phyloP scores from a whole-genome alignment of 2,113 vertebrate species.

The Thunnus maccoyii region DNA sequence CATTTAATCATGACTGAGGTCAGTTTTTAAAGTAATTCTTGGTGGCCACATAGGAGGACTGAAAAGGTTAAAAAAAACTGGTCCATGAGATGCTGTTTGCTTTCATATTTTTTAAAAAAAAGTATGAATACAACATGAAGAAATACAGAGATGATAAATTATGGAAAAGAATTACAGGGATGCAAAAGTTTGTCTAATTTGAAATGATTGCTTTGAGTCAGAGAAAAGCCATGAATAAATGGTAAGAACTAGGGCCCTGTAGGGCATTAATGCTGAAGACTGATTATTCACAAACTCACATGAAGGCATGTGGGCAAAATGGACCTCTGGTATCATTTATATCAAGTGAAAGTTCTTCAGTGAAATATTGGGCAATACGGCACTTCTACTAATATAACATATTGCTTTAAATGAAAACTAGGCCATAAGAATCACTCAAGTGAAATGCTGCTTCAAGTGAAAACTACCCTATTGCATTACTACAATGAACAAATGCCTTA shows the following conservation, averaged over 20 bases:
- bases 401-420: slow-evolving; percentile 41
- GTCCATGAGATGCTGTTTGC: not conserved
- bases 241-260: not conserved
- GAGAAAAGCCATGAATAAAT: slow-evolving; percentile 34
- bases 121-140: not conserved
- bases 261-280: slow-evolving; percentile 1
- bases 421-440: slow-evolving; percentile 27
- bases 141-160: slow-evolving; percentile 9
- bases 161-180: not conserved
- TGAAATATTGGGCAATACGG: slow-evolving; percentile 18
- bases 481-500: slow-evolving; percentile 3
- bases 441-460: slow-evolving; percentile 28
- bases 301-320: slow-evolving; percentile 14
- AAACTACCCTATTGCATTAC: slow-evolving; percentile 20
- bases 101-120: not conserved
- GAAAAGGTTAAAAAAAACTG: too few species aligned
- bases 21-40: too few species aligned
- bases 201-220: slow-evolving; percentile 15
- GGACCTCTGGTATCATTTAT: slow-evolving; percentile 25
- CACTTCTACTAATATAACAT: slow-evolving; percentile 13
- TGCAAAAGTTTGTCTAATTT: slow-evolving; percentile 1
- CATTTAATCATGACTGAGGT: too few species aligned
- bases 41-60: too few species aligned
- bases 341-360: not conserved
- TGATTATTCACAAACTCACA: slow-evolving; percentile 25